Base-by-base conservation (phyloP, 2,888 invertebrate genomes). In the Pycnomerus fuliginosus region DNA sequence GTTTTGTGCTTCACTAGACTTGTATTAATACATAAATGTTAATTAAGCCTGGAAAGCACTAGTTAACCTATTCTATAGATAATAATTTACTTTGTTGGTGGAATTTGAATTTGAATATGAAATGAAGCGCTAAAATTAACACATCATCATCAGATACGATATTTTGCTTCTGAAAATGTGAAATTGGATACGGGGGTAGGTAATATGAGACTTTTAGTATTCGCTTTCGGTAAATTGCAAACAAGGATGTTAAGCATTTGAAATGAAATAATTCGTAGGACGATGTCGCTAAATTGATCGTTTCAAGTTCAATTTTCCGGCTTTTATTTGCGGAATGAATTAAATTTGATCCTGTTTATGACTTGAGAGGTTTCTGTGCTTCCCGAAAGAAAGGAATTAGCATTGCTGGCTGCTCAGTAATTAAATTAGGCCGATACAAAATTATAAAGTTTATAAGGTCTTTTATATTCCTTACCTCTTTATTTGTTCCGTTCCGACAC, bases 11-110 rank as follows among this genome's bases (percentile, higher is more conserved):
- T n/a, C n/a, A n/a, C n/a, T n/a, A n/a, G n/a, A n/a, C n/a, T n/a
- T n/a, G n/a, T n/a, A 58, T 55, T 47, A 54, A 52, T 47, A 50
- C 55, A 55, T 56, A 58, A 58, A 55, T 54, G 56, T 55, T 58
- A 58, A 56, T 58, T 58, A 58, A 58, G 58, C 58, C 54, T 52
- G 55, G 53, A 50, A 52, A 54, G 52, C 43, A 43, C 14, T 41
- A 46, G 25, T 37, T 37, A 27, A 37, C 28, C 47, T 38, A 33
- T 38, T 38, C 33, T 46, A 41, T 37, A 46, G 35, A 15, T 13
- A 20, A 27, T 24, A 16, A 23, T 22, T 44, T 45, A 35, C 40
- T 45, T 45, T 36, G 35, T 28, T 36, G 31, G 41, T 32, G 32
- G 41, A 46, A 41, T 23, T 41, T 36, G 41, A 10, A 11, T 4